phyloP scores from a whole-genome alignment of 2,113 vertebrate genomes.

The Nothobranchius furzeri region DNA sequence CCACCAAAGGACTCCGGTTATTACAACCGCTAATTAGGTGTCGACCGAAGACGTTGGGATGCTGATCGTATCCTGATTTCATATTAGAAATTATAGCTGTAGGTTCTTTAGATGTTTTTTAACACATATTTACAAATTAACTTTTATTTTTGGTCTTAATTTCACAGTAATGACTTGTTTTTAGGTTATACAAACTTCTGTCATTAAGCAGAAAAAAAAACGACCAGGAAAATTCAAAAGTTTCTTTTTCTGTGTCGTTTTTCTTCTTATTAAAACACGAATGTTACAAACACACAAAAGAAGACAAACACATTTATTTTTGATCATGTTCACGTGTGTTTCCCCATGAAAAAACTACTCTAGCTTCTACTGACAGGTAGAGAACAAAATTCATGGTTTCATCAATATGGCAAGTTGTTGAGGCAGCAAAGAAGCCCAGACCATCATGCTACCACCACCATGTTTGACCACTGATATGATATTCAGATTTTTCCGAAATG shows the following conservation, averaged over 20 bases:
- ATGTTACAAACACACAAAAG: constrained; percentile 11
- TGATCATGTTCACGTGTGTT: too few species aligned
- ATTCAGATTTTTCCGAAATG: too few species aligned
- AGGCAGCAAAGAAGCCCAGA: too few species aligned
- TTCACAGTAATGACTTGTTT: not conserved
- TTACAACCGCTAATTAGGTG: constrained; percentile 72
- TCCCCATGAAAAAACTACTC: too few species aligned
- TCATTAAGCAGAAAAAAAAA: constrained; percentile 4
- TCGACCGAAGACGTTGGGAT: constrained; percentile 30
- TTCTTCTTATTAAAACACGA: constrained; percentile 24
- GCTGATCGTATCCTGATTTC: constrained; percentile 52
- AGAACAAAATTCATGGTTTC: too few species aligned
- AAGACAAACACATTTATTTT: not conserved
- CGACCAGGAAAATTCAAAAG: constrained; percentile 2
- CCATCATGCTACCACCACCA: too few species aligned
- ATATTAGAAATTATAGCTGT: constrained; percentile 33
- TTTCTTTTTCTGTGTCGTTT: constrained; percentile 11
- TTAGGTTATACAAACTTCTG: constrained; percentile 26
- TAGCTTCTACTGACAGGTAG: too few species aligned
- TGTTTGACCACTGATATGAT: too few species aligned
- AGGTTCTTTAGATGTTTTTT: constrained; percentile 15
- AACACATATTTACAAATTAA: constrained; percentile 22
- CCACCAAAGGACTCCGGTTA: constrained; percentile 69
- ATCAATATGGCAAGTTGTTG: too few species aligned
- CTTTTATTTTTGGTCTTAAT: not conserved